phyloP scores from a whole-genome alignment of 37 sponge, comb jelly and placozoan genomes.

The Tethya wilhelma region DNA sequence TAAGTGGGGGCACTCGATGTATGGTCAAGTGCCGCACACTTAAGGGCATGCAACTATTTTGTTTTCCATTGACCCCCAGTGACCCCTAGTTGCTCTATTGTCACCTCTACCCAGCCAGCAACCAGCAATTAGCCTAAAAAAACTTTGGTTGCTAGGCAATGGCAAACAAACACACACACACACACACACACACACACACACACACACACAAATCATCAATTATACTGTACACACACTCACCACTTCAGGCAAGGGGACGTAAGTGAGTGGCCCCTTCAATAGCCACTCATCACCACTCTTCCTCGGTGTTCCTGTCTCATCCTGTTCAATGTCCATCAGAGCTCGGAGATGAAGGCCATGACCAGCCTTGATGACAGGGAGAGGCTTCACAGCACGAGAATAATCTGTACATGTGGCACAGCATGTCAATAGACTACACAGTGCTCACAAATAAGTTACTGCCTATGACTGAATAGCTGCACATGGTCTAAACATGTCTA shows the following conservation, averaged over 20 bases:
- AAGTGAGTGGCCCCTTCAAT: conserved; percentile 84
- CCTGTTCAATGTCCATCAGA: conserved; percentile 55
- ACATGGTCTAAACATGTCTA: too few relatives aligned
- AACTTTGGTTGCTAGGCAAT: too few relatives aligned
- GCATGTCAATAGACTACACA: neutral
- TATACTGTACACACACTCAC: conserved; percentile 37
- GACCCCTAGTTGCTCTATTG: too few relatives aligned
- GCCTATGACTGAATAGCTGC: too few relatives aligned
- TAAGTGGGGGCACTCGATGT: too few relatives aligned
- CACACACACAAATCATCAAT: too few relatives aligned
- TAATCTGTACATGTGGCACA: conserved; percentile 15
- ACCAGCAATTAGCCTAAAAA: too few relatives aligned
- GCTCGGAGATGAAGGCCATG: conserved; percentile 86
- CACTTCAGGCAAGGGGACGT: conserved; percentile 81
- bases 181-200: conserved; percentile 1
- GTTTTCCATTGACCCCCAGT: too few relatives aligned
- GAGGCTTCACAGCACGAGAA: conserved; percentile 55
- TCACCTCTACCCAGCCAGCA: too few relatives aligned
- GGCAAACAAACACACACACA: too few relatives aligned
- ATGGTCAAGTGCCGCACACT: too few relatives aligned
- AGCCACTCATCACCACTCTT: conserved; percentile 87
- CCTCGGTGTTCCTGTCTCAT: conserved; percentile 50
- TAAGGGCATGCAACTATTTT: too few relatives aligned
- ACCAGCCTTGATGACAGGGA: conserved; percentile 75
- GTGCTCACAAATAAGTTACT: neutral